Conservation (phyloP, 2,113 vertebrate species). For the Collichthys lucidus region DNA sequence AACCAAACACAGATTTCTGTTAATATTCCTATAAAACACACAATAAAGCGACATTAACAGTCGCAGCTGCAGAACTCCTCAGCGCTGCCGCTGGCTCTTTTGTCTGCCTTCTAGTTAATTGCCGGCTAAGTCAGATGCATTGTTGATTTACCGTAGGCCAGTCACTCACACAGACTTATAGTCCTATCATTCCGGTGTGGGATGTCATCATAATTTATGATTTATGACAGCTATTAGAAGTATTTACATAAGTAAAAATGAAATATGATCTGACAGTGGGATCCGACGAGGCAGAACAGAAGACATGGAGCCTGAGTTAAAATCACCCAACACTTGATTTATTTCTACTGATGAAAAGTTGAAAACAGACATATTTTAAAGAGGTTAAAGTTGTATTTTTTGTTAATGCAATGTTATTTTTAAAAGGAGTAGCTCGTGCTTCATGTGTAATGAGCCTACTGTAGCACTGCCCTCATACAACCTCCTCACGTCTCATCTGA, state of each 20-base stretch:
- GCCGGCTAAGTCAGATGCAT: slow-evolving; percentile 15
- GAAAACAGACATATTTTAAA: neutral
- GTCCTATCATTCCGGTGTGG: slow-evolving; percentile 24
- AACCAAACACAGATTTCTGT: neutral
- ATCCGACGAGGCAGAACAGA: neutral
- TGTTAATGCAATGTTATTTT: neutral
- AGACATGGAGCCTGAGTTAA: neutral
- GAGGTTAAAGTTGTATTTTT: neutral
- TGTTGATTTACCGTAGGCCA: slow-evolving; percentile 47
- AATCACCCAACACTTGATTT: neutral
- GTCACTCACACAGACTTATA: slow-evolving; percentile 25
- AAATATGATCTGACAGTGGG: slow-evolving; percentile 30
- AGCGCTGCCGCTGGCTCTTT: slow-evolving; percentile 13
- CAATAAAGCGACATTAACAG: neutral
- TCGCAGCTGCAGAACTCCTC: neutral
- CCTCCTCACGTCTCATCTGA: slow-evolving; percentile 24
- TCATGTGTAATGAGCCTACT: slow-evolving; percentile 15
- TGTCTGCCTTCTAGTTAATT: slow-evolving; percentile 33
- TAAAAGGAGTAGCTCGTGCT: neutral
- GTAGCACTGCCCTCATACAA: slow-evolving; percentile 10
- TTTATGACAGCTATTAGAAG: slow-evolving; percentile 37
- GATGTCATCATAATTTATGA: slow-evolving; percentile 37
- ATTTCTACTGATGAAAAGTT: neutral
- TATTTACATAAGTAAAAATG: slow-evolving; percentile 41
- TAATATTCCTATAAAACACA: slow-evolving; percentile 19